Evolutionary conservation across 2,888 invertebrate species (phyloP).

Genomic region (Laothoe populi): DNA sequence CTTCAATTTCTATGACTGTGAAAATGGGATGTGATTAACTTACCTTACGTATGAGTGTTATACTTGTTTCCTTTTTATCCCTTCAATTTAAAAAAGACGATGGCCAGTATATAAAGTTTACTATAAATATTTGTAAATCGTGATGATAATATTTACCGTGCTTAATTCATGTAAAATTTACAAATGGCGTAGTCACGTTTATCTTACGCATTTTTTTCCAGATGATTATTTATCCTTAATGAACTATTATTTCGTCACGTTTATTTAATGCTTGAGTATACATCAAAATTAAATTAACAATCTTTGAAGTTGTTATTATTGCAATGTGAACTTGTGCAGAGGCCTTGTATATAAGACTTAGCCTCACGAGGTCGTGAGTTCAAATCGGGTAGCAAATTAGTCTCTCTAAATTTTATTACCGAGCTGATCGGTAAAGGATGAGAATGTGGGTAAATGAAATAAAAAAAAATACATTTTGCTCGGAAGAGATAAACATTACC

Average conservation of each 20-base stretch:
- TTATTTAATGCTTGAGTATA: no score
- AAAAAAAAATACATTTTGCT: background rate
- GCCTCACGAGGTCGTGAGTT: slow-evolving; percentile 21
- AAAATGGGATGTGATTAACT: no score
- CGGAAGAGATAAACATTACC: no score
- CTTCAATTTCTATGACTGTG: no score
- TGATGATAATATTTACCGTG: slow-evolving; percentile 3
- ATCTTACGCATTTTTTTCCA: slow-evolving; percentile 14
- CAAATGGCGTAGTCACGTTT: slow-evolving; percentile 13
- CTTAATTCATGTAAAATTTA: background rate
- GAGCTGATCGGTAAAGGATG: slow-evolving; percentile 20
- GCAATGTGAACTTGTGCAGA: background rate
- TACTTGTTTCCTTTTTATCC: background rate
- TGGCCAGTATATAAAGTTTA: background rate
- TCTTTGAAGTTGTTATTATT: background rate
- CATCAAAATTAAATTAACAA: no score
- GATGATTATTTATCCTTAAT: slow-evolving; percentile 19
- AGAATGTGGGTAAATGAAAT: slow-evolving; percentile 11
- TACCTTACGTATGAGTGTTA: no score
- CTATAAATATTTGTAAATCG: slow-evolving; percentile 12
- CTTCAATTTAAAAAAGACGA: background rate
- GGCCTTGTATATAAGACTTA: background rate
- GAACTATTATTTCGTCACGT: slow-evolving; percentile 1
- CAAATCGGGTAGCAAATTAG: slow-evolving; percentile 9
- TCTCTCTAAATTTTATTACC: slow-evolving; percentile 21